Base-by-base conservation (phyloP, 2,113 vertebrate genomes). In the Heliornis fulica region DNA sequence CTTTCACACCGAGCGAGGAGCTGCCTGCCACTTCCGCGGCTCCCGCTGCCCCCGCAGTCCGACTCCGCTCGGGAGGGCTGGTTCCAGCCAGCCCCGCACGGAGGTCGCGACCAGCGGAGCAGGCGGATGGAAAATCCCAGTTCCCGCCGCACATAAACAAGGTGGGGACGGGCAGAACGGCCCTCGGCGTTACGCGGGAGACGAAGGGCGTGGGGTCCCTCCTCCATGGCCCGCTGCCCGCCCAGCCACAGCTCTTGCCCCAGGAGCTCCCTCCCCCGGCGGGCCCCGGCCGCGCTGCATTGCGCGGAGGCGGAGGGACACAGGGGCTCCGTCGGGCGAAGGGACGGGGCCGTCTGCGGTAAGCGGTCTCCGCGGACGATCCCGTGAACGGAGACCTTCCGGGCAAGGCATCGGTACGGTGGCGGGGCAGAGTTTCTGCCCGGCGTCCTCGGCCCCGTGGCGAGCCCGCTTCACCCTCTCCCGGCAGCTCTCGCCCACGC, bases 81-180 rank as follows among this genome's bases (percentile, higher is more conserved):
- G 9, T 53, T 82, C 60, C 65, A 28, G 43, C 32, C n/a, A 74
- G 76, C 74, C 38, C 38, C 21, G 60, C 65, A 43, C 36, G 40
- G 76, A 88, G 86, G 86, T 96, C 89, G 69, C 66, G 69, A 74
- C 53, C 94, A 54, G 66, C 32, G 36, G 57, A 50, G 66, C 91
- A 53, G 53, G 86, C 89, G 80, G 83, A 96, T 92, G 96, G 96
- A 96, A 96, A 96, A 96, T 94, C 89, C 94, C 96, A 72, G 91
- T 76, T 92, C 94, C 89, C 90, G 86, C 91, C 50, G 63, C 80
- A 25, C 93, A 86, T 64, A 94, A 96, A 95, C 94, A 89, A 89
- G 91, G 87, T 92, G 94, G 91, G 91, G 86, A 95, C 83, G 89
- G 75, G 86, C 61, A 88, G 88, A 94, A 46, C 69, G 69, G 90